Conservation (phyloP, 2,888 invertebrate species). For the Cephus sareptanus region DNA sequence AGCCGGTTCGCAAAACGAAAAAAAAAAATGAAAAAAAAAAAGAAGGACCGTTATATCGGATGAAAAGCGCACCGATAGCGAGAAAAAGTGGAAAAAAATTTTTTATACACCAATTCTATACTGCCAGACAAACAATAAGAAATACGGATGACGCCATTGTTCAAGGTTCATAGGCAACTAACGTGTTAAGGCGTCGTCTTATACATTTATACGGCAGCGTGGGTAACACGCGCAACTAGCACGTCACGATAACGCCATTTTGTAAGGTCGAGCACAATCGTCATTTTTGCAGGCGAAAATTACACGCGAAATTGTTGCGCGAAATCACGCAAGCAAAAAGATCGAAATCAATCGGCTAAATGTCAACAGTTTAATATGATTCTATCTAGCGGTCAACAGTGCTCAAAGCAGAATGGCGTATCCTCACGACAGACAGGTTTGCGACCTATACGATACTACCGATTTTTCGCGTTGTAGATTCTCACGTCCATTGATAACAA, state of each 20-base stretch:
- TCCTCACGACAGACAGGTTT: background rate
- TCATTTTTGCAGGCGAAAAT: background rate
- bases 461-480: background rate
- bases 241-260: background rate
- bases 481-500: background rate
- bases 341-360: background rate
- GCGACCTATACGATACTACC: background rate
- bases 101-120: constrained; percentile 33
- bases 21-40: constrained; percentile 9
- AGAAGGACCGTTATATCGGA: background rate
- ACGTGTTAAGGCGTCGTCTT: background rate
- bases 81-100: constrained; percentile 15
- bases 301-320: background rate
- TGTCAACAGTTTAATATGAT: background rate
- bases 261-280: background rate
- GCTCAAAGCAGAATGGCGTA: background rate
- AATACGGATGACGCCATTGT: constrained; percentile 20
- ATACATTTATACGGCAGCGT: background rate
- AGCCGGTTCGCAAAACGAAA: constrained; percentile 22
- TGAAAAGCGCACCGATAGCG: constrained; percentile 10
- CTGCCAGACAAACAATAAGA: constrained; percentile 25
- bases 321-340: background rate
- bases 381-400: background rate
- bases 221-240: background rate
- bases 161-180: constrained; percentile 24